A percentile compares a stretch with the other conserved stretches of the same genome.
Conservation (phyloP, 2,797 vertebrate species). For the Tachyglossus aculeatus region DNA sequence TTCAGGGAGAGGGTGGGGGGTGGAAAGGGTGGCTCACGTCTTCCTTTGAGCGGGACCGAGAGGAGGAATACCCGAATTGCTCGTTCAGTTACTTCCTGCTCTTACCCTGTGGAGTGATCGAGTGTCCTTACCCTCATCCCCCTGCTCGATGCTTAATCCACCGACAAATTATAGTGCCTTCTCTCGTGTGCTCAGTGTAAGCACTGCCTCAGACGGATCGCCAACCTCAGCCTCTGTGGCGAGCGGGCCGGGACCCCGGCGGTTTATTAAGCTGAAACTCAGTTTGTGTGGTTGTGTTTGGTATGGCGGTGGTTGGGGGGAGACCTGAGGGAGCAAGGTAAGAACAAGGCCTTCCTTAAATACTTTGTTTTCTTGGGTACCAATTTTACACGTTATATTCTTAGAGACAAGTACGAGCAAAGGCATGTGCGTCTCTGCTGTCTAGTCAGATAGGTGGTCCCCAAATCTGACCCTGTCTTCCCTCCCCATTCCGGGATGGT, state of each 20-base stretch:
- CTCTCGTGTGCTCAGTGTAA: slow-evolving; percentile 29
- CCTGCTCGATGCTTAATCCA: background rate
- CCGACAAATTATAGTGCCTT: slow-evolving; percentile 18
- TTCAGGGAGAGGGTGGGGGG: too few species aligned
- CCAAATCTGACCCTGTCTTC: background rate
- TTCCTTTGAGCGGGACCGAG: background rate
- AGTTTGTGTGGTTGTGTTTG: slow-evolving; percentile 2
- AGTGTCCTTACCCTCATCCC: background rate
- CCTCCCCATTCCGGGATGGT: too few species aligned
- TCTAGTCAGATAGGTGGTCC: background rate
- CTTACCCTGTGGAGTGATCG: fast-evolving
- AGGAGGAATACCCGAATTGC: too few species aligned
- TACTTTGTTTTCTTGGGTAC: slow-evolving; percentile 30
- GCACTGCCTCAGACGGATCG: background rate
- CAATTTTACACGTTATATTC: background rate
- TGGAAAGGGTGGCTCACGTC: too few species aligned
- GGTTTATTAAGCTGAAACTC: slow-evolving; percentile 21
- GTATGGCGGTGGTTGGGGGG: background rate
- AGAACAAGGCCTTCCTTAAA: slow-evolving; percentile 8
- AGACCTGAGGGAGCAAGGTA: slow-evolving; percentile 26
- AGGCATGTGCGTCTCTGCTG: background rate
- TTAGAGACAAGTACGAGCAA: background rate
- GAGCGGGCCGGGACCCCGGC: slow-evolving; percentile 1
- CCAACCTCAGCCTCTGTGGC: background rate
- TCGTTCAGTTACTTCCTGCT: too few species aligned